These are phyloP conservation scores for Nannoperca obscura DNA, from an alignment of 2,797 vertebrate species.

Conservation along the genomic window DNA sequence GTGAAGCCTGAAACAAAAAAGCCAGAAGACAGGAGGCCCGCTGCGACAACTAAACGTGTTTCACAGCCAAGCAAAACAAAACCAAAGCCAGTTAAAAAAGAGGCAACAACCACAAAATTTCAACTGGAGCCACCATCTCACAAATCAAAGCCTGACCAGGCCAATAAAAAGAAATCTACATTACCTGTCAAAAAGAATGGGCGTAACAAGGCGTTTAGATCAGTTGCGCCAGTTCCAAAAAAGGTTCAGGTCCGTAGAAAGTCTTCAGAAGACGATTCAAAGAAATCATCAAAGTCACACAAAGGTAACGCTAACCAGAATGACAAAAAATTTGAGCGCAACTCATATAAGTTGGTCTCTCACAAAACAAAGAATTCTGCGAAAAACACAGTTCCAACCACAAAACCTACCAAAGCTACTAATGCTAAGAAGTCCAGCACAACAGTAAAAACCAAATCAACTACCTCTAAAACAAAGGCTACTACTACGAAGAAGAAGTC, in stretches of 20 bases:
- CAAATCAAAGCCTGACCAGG: constrained; percentile 48
- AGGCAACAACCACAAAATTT: constrained; percentile 71
- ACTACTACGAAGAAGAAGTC: constrained; percentile 40
- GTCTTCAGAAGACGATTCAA: constrained; percentile 28
- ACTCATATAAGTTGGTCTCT: constrained; percentile 43
- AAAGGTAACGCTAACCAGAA: constrained; percentile 34
- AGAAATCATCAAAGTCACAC: constrained; percentile 31
- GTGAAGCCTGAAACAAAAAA: constrained; percentile 50
- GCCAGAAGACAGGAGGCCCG: constrained; percentile 34
- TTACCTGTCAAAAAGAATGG: constrained; percentile 25
- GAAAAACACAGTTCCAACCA: constrained; percentile 8
- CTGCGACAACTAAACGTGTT: constrained; percentile 46
- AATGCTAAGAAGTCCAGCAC: constrained; percentile 31
- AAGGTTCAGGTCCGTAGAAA: constrained; percentile 18
- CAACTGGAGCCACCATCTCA: constrained; percentile 80
- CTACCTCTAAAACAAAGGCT: constrained; percentile 41
- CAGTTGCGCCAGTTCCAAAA: constrained; percentile 53
- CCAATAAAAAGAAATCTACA: constrained; percentile 46
- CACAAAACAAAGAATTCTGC: constrained; percentile 36
- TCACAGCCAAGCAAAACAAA: constrained; percentile 51
- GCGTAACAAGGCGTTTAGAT: constrained; percentile 42
- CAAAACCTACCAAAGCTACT: constrained; percentile 45
- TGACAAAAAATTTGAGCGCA: constrained; percentile 28
- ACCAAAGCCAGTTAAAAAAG: constrained; percentile 46
- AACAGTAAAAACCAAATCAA: constrained; percentile 42